Evolutionary conservation across 53 echinoderm and acorn worm genomes (phyloP), one percentile per base, ranked within the genome.

Genomic region (Henricia sp.): DNA sequence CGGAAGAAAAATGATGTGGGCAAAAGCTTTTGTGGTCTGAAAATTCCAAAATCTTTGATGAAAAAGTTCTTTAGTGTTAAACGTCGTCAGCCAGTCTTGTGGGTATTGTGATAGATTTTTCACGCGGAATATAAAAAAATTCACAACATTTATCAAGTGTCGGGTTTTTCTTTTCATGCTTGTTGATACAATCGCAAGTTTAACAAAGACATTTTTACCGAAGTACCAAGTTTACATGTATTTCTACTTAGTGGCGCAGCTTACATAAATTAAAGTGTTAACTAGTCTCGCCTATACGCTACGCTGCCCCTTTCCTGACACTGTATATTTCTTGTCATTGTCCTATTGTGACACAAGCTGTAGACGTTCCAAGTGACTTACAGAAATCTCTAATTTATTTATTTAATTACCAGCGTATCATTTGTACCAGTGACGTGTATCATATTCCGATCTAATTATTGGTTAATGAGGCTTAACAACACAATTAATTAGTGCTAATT

Each of bases 381-480:
- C n/a, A n/a, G n/a, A n/a, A 46, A 26, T 13, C 64, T 35, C 29
- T 64, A 32, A 64, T 64, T 64, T 32, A 64, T 64, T 64, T 64
- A 9, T 36, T 2, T 35, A 13, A 64, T 25, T 64, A 6, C 64
- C 19, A 64, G 64, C 34, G 4, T 32, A 29, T 5, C 36, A 34
- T 36, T 1, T n/a, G 29, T 50, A 11, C 33, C 63, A 44, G 80
- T 64, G 62, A 80, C 80, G 64, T 80, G 50, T n/a, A 80, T 0
- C 33, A 20, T 50, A 80, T 46, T 62, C 80, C 0, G 19, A 34
- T 44, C 80, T 64, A 63, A 21, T 64, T 62, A 80, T 80, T 80
- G 77, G 80, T 35, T 50, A 48, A 64, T 33, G 64, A 64, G 63
- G 29, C 35, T 64, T 64, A 80, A 64, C 64, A 48, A 42, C 30